These are phyloP conservation scores for Pseudachorutes palmiensis DNA, from an alignment of 1,140 invertebrate genomes.

Conservation along the genomic window DNA sequence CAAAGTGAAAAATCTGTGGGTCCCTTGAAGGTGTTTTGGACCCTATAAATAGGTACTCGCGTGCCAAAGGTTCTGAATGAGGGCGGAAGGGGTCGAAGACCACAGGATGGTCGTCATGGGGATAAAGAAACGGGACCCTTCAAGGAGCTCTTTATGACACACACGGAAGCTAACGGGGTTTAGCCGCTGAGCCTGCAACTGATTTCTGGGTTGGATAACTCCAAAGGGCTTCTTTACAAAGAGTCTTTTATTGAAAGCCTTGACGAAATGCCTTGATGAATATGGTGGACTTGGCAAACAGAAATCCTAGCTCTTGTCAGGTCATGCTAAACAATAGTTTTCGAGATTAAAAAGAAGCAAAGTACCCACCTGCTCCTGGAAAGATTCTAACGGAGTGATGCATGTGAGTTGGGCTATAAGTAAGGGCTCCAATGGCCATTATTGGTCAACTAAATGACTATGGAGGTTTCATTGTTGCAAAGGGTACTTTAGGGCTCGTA, in stretches of 20 bases:
- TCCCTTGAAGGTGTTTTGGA: too few relatives aligned
- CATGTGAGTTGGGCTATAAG: too few relatives aligned
- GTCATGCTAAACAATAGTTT: background rate
- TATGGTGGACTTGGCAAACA: background rate
- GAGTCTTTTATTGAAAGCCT: conserved; percentile 1
- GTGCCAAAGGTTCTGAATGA: background rate
- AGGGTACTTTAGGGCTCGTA: too few relatives aligned
- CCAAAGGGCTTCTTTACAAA: too few relatives aligned
- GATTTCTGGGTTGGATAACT: background rate
- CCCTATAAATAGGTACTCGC: too few relatives aligned
- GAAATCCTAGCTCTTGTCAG: background rate
- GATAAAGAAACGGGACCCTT: background rate
- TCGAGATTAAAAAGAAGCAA: background rate
- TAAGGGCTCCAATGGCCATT: too few relatives aligned
- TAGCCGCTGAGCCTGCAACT: background rate
- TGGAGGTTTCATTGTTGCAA: too few relatives aligned
- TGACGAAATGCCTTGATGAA: conserved; percentile 1
- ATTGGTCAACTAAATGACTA: background rate
- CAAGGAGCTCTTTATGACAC: too few relatives aligned
- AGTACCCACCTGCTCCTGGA: background rate
- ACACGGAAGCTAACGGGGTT: background rate
- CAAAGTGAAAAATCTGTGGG: too few relatives aligned
- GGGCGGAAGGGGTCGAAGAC: background rate
- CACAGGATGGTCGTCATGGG: background rate
- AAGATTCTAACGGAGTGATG: too few relatives aligned